A percentile compares a stretch with the other conserved stretches of the same genome.
These are phyloP conservation scores for Struthidea cinerea DNA, from an alignment of 2,113 vertebrate genomes.

Conservation along the genomic window DNA sequence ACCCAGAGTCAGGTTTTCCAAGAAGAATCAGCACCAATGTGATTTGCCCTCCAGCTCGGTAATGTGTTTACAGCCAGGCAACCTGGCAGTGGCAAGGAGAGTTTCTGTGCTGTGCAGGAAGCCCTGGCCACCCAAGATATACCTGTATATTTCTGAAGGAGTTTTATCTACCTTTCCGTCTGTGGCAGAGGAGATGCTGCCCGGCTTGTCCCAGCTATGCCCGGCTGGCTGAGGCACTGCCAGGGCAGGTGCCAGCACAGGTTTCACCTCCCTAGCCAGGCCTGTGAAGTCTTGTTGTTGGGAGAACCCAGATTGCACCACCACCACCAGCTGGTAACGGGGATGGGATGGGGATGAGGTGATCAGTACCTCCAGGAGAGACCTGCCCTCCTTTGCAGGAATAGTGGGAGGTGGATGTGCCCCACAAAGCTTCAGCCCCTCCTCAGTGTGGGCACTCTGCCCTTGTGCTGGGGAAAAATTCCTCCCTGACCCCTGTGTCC, in stretches of 20 bases:
- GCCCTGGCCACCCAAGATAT: background rate
- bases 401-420: background rate
- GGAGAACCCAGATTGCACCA: background rate
- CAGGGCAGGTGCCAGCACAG: background rate
- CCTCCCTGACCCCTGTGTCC: background rate
- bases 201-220: fast-evolving
- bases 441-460: background rate
- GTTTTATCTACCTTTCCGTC: background rate
- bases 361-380: background rate
- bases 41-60: background rate
- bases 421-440: background rate
- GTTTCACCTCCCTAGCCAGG: background rate
- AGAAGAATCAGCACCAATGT: background rate
- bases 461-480: background rate
- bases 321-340: background rate
- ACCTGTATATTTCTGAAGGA: background rate
- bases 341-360: background rate
- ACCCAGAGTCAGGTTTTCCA: constrained; percentile 10
- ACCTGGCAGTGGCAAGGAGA: background rate
- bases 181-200: background rate
- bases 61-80: background rate
- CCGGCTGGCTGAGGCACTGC: background rate
- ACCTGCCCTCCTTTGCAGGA: background rate
- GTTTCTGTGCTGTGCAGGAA: constrained; percentile 1
- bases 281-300: background rate